Evolutionary conservation across 2,113 vertebrate species (phyloP), one percentile per base, ranked within the genome.

Genomic region (Lasiurus borealis): DNA sequence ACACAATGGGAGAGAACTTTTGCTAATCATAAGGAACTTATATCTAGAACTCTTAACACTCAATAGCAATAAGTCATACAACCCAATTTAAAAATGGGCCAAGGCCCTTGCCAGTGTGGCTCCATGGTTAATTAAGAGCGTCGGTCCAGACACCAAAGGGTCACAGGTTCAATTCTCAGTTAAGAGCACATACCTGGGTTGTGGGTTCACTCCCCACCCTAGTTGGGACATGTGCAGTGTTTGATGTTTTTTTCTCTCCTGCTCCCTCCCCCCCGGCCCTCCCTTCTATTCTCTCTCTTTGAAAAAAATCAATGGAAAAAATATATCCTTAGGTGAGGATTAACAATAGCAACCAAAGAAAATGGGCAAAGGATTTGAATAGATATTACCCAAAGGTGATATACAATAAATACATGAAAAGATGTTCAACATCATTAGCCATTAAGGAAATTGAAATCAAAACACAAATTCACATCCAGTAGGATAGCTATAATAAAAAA

Each of bases 381-480:
- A 81, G 73, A 85, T 52, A 57, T 90, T 86, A 34, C 57, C 68
- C 66, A 40, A 48, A 72, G 85, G 71, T 21, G 29, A 54, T 18
- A 77, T 14, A 34, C 3, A 73, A 92, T 31, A 54, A 86, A 31
- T 29, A 48, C 57, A 83, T 40, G 27, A 82, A 54, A 72, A 57
- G 31, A 81, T 64, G 57, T 21, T 76, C 31, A 91, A 36, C 44
- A 83, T 48, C 62, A 78, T 62, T 95, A 87, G 34, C 29, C 27
- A 72, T 21, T n/a, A 83, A 52, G 83, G 31, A 83, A 92, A 92
- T 69, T 25, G n/a, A 83, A 83, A 83, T 50, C 40, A 88, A 75
- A 83, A 76, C 77, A 88, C 19, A 50, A 92, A 82, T 50, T 92
- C 62, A 87, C 34, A 68, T 50, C 36, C 50, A 76, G 13, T 31